These are phyloP conservation scores for Trachymyrmex septentrionalis DNA, from an alignment of 1,140 invertebrate genomes.

Conservation along the genomic window DNA sequence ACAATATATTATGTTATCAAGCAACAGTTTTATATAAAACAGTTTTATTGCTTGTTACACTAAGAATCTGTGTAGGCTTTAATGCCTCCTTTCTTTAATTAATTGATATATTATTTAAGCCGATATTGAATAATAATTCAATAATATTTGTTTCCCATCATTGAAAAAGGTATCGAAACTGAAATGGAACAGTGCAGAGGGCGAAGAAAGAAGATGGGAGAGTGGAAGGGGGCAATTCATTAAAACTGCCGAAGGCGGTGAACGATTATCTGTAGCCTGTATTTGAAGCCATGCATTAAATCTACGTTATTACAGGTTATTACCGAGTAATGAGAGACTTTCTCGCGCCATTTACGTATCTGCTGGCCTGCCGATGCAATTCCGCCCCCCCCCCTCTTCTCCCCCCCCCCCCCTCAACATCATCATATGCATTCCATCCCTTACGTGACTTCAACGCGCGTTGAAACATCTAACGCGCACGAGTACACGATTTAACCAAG, in stretches of 20 bases:
- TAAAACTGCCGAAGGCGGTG: slow-evolving; percentile 80
- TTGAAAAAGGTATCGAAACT: neutral
- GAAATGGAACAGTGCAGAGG: neutral
- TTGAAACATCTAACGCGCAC: slow-evolving; percentile 5
- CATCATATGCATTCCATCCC: neutral
- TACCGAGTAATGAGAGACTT: slow-evolving; percentile 80
- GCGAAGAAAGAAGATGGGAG: slow-evolving; percentile 26
- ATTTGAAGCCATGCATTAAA: slow-evolving; percentile 80
- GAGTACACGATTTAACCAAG: neutral
- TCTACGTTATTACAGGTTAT: slow-evolving; percentile 81
- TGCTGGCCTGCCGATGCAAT: slow-evolving; percentile 39
- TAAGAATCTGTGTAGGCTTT: too few species aligned
- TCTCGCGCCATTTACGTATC: slow-evolving; percentile 79
- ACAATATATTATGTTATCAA: too few species aligned
- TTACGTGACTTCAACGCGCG: slow-evolving; percentile 38
- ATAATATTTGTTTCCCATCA: neutral
- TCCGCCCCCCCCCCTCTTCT: neutral
- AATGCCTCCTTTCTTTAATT: too few species aligned
- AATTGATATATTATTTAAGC: too few species aligned
- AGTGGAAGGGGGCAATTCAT: slow-evolving; percentile 76
- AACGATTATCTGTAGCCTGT: slow-evolving; percentile 79
- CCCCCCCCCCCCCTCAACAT: neutral
- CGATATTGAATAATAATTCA: too few species aligned
- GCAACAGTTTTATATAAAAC: too few species aligned
- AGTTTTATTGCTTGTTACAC: too few species aligned